Evolutionary conservation across 2,797 vertebrate species (phyloP), one percentile per base, ranked within the genome.

Genomic region (Manis javanica): DNA sequence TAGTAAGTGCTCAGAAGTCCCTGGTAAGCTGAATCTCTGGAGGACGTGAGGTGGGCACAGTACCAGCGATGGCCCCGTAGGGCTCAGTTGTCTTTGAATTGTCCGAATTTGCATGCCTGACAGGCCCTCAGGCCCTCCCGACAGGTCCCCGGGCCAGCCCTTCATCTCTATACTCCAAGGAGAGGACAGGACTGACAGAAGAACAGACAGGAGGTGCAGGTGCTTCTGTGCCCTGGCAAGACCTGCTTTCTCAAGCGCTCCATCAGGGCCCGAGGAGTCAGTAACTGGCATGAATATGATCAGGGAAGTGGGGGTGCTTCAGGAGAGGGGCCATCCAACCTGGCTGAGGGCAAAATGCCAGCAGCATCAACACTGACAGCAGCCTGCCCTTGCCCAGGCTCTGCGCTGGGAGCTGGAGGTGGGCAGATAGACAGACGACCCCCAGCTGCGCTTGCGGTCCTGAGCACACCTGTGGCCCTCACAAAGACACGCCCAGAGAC

Each of bases 31-130:
- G 18, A 37, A 16, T 24, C 46, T 46, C 26, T 16, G 1, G 78
- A 19, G 42, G 8, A 39, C 1, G 1, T 1, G 51, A 64, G 61
- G 57, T 19, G 7, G 89, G n/a, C 0, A 0, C 1, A 9, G 19
- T 5, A 2, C 61, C 1, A 0, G 49, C 23, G 0, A 1, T 4
- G 75, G 39, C 31, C 9, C 55, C 9, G 1, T 8, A 2, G 74
- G 53, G 71, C 88, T 49, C 66, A 7, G 10, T 7, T 4, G 14
- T 31, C 1, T 23, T 13, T 4, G 61, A 19, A 49, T 6, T 15
- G 83, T 39, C 46, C 0, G 0, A 13, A 37, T 57, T 61, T 51
- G 59, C n/a, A 0, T 18, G 18, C 64, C 31, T 63, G 42, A 14
- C 23, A 9, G 55, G 14, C 0, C 2, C 78, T 12, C 7, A 2